Evolutionary conservation across 2,113 vertebrate genomes (phyloP), one percentile per base, ranked within the genome.

Genomic region (Egretta garzetta): DNA sequence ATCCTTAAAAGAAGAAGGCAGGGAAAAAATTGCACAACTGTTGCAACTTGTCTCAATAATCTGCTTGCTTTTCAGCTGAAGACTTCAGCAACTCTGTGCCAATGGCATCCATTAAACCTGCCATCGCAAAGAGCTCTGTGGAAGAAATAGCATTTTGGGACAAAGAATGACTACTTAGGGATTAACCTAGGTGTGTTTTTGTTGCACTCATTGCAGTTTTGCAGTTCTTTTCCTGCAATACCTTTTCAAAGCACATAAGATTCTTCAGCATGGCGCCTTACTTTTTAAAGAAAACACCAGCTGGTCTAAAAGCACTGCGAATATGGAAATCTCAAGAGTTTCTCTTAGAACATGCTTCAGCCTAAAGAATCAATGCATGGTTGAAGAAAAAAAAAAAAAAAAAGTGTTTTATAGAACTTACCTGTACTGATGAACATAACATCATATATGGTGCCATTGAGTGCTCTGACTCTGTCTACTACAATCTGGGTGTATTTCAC

Each of bases 401-500:
- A 27, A 49, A 39, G 10, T 2, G 1, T 50, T 91, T 33, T 87
- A 28, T 21, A 60, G 58, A 70, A 96, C 98, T 92, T 72, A 99
- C 99, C 99, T 96, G 99, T 99, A 93, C 98, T 97, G 3, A 99
- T 97, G 95, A 99, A 99, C 97, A 99, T 99, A 72, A 99, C 98
- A 4, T 99, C 99, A 15, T 99, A 99, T 30, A 97, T 39, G 13
- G 97, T 98, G 37, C 97, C 97, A n/a, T 99, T 99, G 19, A 99
- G 98, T 1, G 98, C 99, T 73, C 63, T 96, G 23, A 99, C 98
- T 94, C 98, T 98, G 93, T 99, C 99, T 76, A 99, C 99, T 4
- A 98, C 99, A 12, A 99, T 99, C 98, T 99, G 99, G 0, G 99
- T 99, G 81, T 99, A 99, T 91, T 99, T 99, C 88, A 99, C 98